Base-by-base conservation (phyloP, 1,140 invertebrate genomes). In the Calephelis virginiensis region DNA sequence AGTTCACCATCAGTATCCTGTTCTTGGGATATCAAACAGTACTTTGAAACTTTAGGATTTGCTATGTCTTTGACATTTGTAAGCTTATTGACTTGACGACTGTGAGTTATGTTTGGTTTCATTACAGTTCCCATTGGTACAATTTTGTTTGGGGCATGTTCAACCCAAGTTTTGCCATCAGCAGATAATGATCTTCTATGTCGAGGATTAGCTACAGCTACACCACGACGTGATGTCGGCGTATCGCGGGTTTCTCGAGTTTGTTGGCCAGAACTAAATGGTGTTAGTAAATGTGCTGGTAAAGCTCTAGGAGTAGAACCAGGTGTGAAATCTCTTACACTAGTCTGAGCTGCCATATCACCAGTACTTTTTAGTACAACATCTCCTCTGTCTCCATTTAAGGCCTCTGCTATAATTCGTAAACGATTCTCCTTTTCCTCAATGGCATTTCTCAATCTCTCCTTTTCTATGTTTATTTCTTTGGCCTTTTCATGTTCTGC, bases 11-110 rank as follows among this genome's bases (percentile, higher is more conserved):
- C 95, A 0, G 95, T 95, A 83, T 99, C 97, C 49, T 96, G 95
- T 73, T 97, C 95, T 90, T 99, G 98, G 0, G 97, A 95, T 37
- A 98, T 95, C 1, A 99, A 91, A 70, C 97, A 96, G 85, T 99
- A 99, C 84, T 98, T 98, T 0, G 94, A 95, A 40, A 95, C 95
- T 70, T 96, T 95, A 5, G 94, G 92, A 67, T 94, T 94, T 0
- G 93, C 93, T 37, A 98, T 92, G 81, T 98, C 96, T 73, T 93
- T 94, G 11, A 94, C 92, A 66, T 92, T 93, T 0, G 92, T 93
- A 4, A 99, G 87, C 80, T 96, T 97, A 0, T 94, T 95, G 0
- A 99, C 93, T 0, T 97, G 97, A 81, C 97, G 96, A 67, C 95
- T 94, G 79, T 96, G 95, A 46, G 94, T 94, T 79, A 98, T 94